Base-by-base conservation (phyloP, 2,113 vertebrate genomes). In the Tricholaema leucomelas region DNA sequence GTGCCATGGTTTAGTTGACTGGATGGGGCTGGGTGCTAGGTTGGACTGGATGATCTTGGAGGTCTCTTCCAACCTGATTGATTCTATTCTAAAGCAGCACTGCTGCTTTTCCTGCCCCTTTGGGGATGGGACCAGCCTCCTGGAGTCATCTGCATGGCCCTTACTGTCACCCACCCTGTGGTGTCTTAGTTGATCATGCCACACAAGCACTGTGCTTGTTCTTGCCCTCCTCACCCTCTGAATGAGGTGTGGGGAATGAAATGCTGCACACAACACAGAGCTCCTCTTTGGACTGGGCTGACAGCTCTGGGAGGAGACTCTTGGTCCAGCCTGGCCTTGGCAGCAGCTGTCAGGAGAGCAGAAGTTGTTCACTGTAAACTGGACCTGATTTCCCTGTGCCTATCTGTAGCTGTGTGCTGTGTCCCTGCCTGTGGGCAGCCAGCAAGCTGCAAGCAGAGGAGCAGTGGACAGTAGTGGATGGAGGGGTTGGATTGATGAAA, bases 91-190 rank as follows among this genome's bases (percentile, higher is more conserved):
- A n/a, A n/a, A n/a, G n/a, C n/a, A n/a, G n/a, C n/a, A n/a, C n/a
- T 8, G 27, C 52, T 55, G 58, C 31, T 27, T 8, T 25, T 87
- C 9, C 42, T 64, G 48, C 58, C 15, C 35, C 12, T 56, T 25
- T 8, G 33, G 30, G 35, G n/a, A 7, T 46, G 36, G n/a, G 70
- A 69, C 8, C 40, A 46, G 8, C 50, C 28, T 69, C 14, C 9
- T 3, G 2, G 35, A 46, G 58, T 52, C 5, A 0, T 58, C 54
- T 61, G 11, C 7, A 3, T 1, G 3, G n/a, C 6, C 42, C 12
- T 42, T 58, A 12, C 27, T 10, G n/a, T 58, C n/a, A 14, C 21
- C 8, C 1, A 12, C 30, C 31, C 25, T 12, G 24, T 3, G 2
- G 44, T 10, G 4, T 1, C 2, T 54, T 33, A 24, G 28, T 8